Evolutionary conservation across 2,888 invertebrate species (phyloP).

Genomic region (Cylindroiulus punctatus): DNA sequence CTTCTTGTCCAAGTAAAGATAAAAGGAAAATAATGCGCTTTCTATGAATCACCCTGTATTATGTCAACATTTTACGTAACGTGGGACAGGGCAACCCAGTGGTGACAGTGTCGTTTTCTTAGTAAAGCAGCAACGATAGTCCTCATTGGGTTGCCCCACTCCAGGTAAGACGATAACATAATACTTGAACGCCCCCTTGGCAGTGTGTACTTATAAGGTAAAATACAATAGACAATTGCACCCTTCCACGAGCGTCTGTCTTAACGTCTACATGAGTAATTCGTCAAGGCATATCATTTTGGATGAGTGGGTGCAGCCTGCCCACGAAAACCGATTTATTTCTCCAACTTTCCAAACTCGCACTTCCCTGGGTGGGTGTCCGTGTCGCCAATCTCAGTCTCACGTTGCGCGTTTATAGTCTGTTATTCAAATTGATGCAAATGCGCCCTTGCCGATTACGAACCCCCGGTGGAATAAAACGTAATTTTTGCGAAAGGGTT

Average conservation of each 20-base stretch:
- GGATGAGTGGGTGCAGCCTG: background rate
- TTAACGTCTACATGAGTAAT: constrained; percentile 36
- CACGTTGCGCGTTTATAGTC: constrained; percentile 1
- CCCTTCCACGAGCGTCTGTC: background rate
- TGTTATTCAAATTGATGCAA: constrained; percentile 41
- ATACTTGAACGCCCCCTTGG: background rate
- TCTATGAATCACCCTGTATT: no score
- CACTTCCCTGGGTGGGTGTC: background rate
- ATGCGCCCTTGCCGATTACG: background rate
- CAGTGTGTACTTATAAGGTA: constrained; percentile 8
- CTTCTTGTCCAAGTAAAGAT: no score
- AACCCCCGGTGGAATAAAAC: constrained; percentile 30
- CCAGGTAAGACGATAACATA: no score
- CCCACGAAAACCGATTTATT: constrained; percentile 38
- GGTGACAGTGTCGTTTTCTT: no score
- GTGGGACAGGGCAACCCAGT: no score
- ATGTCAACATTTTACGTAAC: no score
- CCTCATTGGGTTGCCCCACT: no score
- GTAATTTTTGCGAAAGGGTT: background rate
- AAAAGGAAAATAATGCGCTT: no score
- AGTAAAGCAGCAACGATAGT: no score
- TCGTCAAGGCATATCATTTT: background rate
- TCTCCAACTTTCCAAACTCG: background rate
- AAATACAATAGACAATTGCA: background rate
- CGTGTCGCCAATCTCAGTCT: constrained; percentile 15